These are phyloP conservation scores for Ochropleura leucogaster DNA, from an alignment of 2,888 invertebrate genomes.

Conservation along the genomic window DNA sequence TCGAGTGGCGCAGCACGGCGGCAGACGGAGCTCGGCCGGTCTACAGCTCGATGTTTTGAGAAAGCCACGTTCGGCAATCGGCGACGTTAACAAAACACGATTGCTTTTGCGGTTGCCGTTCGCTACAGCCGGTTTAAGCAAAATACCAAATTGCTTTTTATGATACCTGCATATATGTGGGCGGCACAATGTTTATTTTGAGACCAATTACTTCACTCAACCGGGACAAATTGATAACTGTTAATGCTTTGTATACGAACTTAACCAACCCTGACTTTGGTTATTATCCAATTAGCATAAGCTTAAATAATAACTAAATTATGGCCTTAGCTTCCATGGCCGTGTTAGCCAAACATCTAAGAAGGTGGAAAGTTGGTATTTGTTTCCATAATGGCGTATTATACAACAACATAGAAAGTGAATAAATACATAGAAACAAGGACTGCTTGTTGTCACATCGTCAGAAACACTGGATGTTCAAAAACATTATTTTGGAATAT, in stretches of 20 bases:
- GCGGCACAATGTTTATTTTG: conserved; percentile 58
- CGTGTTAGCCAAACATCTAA: conserved; percentile 18
- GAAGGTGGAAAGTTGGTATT: conserved; percentile 6
- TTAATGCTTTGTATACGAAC: conserved; percentile 35
- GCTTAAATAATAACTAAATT: conserved; percentile 26
- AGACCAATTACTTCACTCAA: conserved; percentile 53
- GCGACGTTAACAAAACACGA: conserved; percentile 86
- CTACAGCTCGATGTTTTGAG: conserved; percentile 87
- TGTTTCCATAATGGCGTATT: background rate
- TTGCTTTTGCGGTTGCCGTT: conserved; percentile 82
- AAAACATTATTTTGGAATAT: background rate
- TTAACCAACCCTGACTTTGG: conserved; percentile 45
- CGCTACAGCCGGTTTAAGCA: conserved; percentile 74
- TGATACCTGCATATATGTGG: conserved; percentile 47
- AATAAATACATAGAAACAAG: conserved; percentile 18
- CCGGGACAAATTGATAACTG: conserved; percentile 56
- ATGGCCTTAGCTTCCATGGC: conserved; percentile 4
- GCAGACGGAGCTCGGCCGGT: conserved; percentile 84
- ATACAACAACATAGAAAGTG: conserved; percentile 6
- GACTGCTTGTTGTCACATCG: background rate
- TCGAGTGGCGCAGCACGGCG: conserved; percentile 84
- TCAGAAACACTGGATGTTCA: background rate
- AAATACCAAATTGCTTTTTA: conserved; percentile 75
- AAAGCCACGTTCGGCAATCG: conserved; percentile 88
- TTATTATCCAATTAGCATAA: conserved; percentile 37